Conservation (phyloP, 2,888 invertebrate species). For the Mellilla xanthometata region DNA sequence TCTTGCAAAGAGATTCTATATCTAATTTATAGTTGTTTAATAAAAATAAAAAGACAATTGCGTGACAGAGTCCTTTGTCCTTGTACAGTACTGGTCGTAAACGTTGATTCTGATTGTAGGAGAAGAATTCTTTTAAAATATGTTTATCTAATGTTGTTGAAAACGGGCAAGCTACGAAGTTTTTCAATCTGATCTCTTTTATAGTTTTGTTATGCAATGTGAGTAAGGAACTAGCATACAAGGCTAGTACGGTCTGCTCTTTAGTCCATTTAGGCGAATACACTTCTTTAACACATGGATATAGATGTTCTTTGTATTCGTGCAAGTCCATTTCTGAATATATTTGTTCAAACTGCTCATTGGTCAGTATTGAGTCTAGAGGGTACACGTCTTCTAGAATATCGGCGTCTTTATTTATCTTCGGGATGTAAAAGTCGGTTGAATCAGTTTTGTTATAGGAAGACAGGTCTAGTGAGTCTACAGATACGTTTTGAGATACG, state of each 20-base stretch:
- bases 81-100: conserved; percentile 53
- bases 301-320: conserved; percentile 44
- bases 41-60: conserved; percentile 59
- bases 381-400: conserved; percentile 72
- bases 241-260: conserved; percentile 38
- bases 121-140: conserved; percentile 52
- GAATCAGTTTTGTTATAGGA: conserved; percentile 54
- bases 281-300: conserved; percentile 29
- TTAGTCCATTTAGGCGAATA: conserved; percentile 7
- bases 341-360: conserved; percentile 60
- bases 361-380: conserved; percentile 63
- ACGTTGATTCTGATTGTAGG: conserved; percentile 41
- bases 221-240: conserved; percentile 57
- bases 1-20: conserved; percentile 50
- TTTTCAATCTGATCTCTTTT: conserved; percentile 52
- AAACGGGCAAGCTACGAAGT: conserved; percentile 43
- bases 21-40: conserved; percentile 62
- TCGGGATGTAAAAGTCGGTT: conserved; percentile 73
- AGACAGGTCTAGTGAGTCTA: conserved; percentile 59
- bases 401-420: conserved; percentile 72
- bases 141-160: conserved; percentile 60
- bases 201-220: conserved; percentile 40
- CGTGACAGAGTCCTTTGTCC: conserved; percentile 65
- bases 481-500: conserved; percentile 63
- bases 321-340: conserved; percentile 49